These are phyloP conservation scores for Oscheius sp. DNA, from an alignment of 2,888 invertebrate species.

Conservation along the genomic window DNA sequence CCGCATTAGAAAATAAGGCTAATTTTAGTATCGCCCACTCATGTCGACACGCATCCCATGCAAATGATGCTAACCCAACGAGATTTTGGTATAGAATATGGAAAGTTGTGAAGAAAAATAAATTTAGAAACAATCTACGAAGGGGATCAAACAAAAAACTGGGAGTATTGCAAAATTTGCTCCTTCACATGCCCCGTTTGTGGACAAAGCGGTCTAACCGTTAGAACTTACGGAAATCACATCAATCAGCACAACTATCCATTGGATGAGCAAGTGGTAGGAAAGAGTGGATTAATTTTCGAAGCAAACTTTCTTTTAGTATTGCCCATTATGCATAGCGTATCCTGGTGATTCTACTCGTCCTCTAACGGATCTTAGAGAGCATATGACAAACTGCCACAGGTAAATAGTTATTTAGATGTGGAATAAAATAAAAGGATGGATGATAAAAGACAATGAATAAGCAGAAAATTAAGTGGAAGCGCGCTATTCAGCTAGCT, in stretches of 20 bases:
- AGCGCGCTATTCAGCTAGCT: too few relatives aligned
- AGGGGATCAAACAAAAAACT: slow-evolving; percentile 85
- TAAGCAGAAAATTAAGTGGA: too few relatives aligned
- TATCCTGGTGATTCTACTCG: slow-evolving; percentile 93
- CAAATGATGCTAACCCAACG: slow-evolving; percentile 96
- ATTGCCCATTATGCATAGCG: slow-evolving; percentile 96
- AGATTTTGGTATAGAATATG: slow-evolving; percentile 82
- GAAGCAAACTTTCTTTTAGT: slow-evolving; percentile 74
- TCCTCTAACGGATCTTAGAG: slow-evolving; percentile 95
- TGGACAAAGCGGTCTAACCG: slow-evolving; percentile 94
- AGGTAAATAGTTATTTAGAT: slow-evolving; percentile 23
- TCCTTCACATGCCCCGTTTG: slow-evolving; percentile 94
- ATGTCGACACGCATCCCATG: slow-evolving; percentile 96
- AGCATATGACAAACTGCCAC: slow-evolving; percentile 92
- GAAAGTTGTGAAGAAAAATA: not conserved
- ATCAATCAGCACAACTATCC: slow-evolving; percentile 88
- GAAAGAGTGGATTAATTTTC: not conserved
- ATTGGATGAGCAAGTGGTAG: slow-evolving; percentile 78
- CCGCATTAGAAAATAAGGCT: not conserved
- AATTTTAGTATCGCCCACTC: slow-evolving; percentile 72
- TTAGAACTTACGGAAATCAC: slow-evolving; percentile 82
- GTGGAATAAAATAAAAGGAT: not conserved
- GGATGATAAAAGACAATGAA: too few relatives aligned
- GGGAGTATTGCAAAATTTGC: slow-evolving; percentile 83
- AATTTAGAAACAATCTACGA: slow-evolving; percentile 90